Evolutionary conservation across 2,888 invertebrate genomes (phyloP), one percentile per base, ranked within the genome.

Genomic region (Cheilosia vernalis): DNA sequence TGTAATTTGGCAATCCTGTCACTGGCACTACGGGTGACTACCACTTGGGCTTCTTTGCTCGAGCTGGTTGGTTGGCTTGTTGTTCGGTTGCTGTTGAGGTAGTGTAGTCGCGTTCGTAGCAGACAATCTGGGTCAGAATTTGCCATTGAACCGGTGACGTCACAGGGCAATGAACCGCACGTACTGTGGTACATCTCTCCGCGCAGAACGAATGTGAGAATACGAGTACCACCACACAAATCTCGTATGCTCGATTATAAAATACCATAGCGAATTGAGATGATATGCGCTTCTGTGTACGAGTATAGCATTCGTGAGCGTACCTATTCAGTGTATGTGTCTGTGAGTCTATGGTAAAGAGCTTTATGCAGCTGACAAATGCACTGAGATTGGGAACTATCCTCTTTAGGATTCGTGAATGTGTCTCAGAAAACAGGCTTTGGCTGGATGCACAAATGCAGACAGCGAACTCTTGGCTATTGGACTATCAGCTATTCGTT

Each of bases 101-200:
- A 76, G 89, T 89, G 53, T 66, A 67, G 89, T 89, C 89, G 89
- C 89, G 89, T 89, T 89, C 89, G 89, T 90, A 90, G 90, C 91
- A 91, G 91, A 91, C 92, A 92, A 92, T 92, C 91, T 92, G 91
- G 92, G 92, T 92, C 92, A 92, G 90, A 92, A 90, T 92, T 92
- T 92, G 92, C 91, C 92, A 92, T 92, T 92, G 92, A 92, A 92
- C 92, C 91, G 91, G 90, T 92, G 92, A 92, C 92, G 92, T 92
- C 92, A 92, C 89, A 89, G 92, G 89, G 90, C 91, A 90, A 89
- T 90, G 90, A 90, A 90, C 90, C 69, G 33, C 67, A 42, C 58
- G 27, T 51, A 60, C 58, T 44, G 56, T 44, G 37, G 69, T 47
- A 78, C 69, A 69, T 60, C 77, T 67, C 69, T 69, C 47, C 61